Evolutionary conservation across 2,797 vertebrate genomes (phyloP).

Genomic region (Naso thynnoides): DNA sequence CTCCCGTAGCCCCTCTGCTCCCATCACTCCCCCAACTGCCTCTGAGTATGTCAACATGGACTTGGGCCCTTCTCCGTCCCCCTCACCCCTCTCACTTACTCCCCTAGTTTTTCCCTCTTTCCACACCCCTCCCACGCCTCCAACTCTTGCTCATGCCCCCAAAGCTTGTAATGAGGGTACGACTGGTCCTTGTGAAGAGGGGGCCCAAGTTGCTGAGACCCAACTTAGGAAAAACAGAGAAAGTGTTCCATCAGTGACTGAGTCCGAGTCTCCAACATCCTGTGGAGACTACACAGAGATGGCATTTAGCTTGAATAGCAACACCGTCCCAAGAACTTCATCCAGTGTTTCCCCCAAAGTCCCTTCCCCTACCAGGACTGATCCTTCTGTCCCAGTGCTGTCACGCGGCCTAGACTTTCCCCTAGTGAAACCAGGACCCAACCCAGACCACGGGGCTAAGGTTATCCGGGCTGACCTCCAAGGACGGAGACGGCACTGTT

Average conservation of each 20-base stretch:
- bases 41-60: slow-evolving; percentile 83
- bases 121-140: slow-evolving; percentile 79
- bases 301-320: slow-evolving; percentile 80
- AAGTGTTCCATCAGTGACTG: slow-evolving; percentile 58
- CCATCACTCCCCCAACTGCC: slow-evolving; percentile 70
- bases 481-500: slow-evolving; percentile 83
- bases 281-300: slow-evolving; percentile 84
- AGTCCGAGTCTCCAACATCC: slow-evolving; percentile 73
- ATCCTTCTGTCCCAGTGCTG: slow-evolving; percentile 68
- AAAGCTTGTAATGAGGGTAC: slow-evolving; percentile 65
- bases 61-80: slow-evolving; percentile 80
- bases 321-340: slow-evolving; percentile 58
- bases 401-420: slow-evolving; percentile 82
- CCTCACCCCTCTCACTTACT: slow-evolving; percentile 79
- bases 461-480: slow-evolving; percentile 84
- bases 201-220: slow-evolving; percentile 49
- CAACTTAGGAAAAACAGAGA: slow-evolving; percentile 68
- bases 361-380: slow-evolving; percentile 76
- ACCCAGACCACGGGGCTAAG: slow-evolving; percentile 85
- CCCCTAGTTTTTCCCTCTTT: slow-evolving; percentile 81
- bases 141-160: slow-evolving; percentile 66
- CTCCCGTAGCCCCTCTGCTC: slow-evolving; percentile 74
- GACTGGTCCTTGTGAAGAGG: slow-evolving; percentile 54
- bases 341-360: slow-evolving; percentile 73
- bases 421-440: slow-evolving; percentile 74